Evolutionary conservation across 2,888 invertebrate genomes (phyloP), one percentile per base, ranked within the genome.

Genomic region (Sthenelais limicola): DNA sequence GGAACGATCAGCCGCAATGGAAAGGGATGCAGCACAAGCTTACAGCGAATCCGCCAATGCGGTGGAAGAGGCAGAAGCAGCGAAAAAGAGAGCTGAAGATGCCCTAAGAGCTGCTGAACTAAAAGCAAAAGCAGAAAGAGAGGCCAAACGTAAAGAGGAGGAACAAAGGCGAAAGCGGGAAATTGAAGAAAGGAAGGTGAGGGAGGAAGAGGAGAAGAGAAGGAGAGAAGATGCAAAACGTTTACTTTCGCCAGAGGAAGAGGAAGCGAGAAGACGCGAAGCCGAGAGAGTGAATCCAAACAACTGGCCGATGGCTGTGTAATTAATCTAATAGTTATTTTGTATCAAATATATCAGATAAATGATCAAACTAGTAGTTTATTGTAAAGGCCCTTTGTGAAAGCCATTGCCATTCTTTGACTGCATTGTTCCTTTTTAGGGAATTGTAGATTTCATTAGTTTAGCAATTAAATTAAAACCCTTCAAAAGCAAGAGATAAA

Each of bases 241-340:
- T 66, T 80, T 82, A 74, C 80, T 79, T 3, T 80, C 82, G n/a
- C 78, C 80, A 21, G 81, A 80, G 26, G 80, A 78, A 43, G 81
- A 81, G 72, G 82, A 81, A 48, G 79, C 77, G 69, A 71, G 70
- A 54, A 48, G 58, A 24, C 73, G 72, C 33, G 75, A 76, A 49
- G 76, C 79, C 47, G 82, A 48, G 74, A 78, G 52, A 80, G 79
- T 74, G 43, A 69, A 84, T 73, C 83, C 83, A 0, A 81, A 81
- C 38, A 83, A 83, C 78, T 85, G 85, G 85, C 83, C 83, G 1
- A 73, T 77, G 71, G 82, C 76, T 56, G 80, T 80, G 85, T 85
- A 76, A 78, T 81, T 77, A 49, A 24, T 15, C 24, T 21, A 38
- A 47, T n/a, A n/a, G n/a, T n/a, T n/a, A n/a, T n/a, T n/a, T n/a